Base-by-base conservation (phyloP, 1,140 invertebrate genomes). In the Neotoxoptera formosana region DNA sequence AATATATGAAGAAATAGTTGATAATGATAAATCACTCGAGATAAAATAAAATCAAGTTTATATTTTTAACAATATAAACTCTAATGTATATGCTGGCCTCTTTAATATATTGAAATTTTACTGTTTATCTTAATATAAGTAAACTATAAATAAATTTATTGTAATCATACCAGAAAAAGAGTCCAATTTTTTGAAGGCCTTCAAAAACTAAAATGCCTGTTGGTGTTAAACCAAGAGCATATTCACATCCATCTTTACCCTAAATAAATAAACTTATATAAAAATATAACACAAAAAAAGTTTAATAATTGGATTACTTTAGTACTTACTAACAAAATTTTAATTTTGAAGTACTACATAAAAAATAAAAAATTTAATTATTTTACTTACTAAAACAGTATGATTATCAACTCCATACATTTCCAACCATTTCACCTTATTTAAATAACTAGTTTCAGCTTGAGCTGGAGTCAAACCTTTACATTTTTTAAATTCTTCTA, bases 361-460 rank as follows among this genome's bases (percentile, higher is more conserved):
- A 25, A 23, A 41, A 45, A 41, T 9, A 84, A 30, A 45, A 45
- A 47, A 36, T 86, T 8, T 30, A 34, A 90, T n/a, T 45, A 25
- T 30, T 93, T 90, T 87, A 94, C 95, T 95, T 95, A 97, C 96
- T 94, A 99, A 95, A 23, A 99, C 98, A 90, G 97, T 98, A 95
- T 99, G 98, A 96, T 99, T 98, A 95, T 99, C 99, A 14, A 99
- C 98, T 23, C 99, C 99, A 95, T 99, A 99, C 97, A 99, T 98
- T 94, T 99, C 98, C 93, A 99, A 95, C 98, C 98, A 98, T 96
- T 99, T 99, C 17, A 98, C 98, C 96, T 98, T 98, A 95, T 99
- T 98, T 84, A 99, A 96, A 95, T 98, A 99, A 94, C 97, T 97
- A 53, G 98, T 96, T 95, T 99, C 99, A 4, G 99, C 98, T 95